Base-by-base conservation (phyloP, 2,888 invertebrate genomes). In the Plebejus anna region DNA sequence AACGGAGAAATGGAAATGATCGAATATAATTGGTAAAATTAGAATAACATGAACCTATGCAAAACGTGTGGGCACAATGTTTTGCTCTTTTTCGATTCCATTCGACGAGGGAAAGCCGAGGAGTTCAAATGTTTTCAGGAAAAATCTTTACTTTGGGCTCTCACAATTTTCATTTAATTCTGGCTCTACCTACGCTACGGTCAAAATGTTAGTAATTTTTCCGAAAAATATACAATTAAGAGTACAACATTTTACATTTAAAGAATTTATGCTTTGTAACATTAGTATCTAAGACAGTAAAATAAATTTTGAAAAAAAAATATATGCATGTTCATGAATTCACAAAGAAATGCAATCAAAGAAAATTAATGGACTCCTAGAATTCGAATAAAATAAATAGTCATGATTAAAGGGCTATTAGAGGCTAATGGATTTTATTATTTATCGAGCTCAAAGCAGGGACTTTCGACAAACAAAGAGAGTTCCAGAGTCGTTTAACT, bases 401-500 rank as follows among this genome's bases (percentile, higher is more conserved):
- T 73, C 47, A 73, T 73, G 32, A 85, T 88, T 84, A 83, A 83
- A 80, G 83, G 79, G 87, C 88, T 87, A 88, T 89, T 87, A 88
- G 88, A 88, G 84, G 47, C 51, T 73, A 73, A 73, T 73, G 73
- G 73, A 51, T 73, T 73, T 73, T 55, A 73, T 73, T 73, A 73
- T 73, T 73, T 73, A 73, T 73, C 51, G 51, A 55, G 32, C 73
- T 73, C 75, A 75, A 75, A 77, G 71, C 77, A 76, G 61, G 86
- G 83, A 85, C 86, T 83, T 84, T 83, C 83, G 85, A 86, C 88
- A 89, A 91, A 90, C 90, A 88, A 90, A 88, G 88, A 89, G 88
- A 88, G 85, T 88, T 89, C 81, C 80, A 80, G 84, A 84, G 83
- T 82, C 83, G 82, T 83, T 83, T 82, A 86, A 87, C 86, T 87